phyloP scores from a whole-genome alignment of 2,797 vertebrate genomes.

The Trematomus bernacchii region DNA sequence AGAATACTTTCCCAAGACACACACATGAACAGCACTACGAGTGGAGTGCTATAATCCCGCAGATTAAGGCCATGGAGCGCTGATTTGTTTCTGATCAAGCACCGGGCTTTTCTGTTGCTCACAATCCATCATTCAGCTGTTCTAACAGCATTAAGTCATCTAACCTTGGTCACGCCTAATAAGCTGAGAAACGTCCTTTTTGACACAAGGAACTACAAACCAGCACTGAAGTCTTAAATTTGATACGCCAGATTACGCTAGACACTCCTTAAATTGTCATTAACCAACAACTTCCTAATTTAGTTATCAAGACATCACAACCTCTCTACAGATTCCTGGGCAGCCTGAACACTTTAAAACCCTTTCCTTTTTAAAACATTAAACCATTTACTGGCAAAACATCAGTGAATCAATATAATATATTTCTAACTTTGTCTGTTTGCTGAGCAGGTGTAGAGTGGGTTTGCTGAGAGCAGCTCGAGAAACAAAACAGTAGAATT shows the following conservation, averaged over 20 bases:
- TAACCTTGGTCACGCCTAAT: constrained; percentile 23
- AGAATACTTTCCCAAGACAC: constrained; percentile 10
- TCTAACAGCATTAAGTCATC: constrained; percentile 15
- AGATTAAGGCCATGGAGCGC: constrained; percentile 83
- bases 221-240: neutral
- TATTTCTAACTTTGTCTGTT: too few species aligned
- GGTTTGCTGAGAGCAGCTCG: too few species aligned
- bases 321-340: too few species aligned
- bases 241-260: neutral
- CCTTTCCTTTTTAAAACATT: too few species aligned
- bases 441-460: too few species aligned
- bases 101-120: constrained; percentile 24
- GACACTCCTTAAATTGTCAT: neutral
- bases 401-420: too few species aligned
- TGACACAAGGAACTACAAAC: neutral
- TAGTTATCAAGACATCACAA: neutral
- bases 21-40: constrained; percentile 14
- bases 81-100: constrained; percentile 61
- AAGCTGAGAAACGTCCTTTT: neutral
- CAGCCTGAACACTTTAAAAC: too few species aligned
- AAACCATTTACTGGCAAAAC: too few species aligned
- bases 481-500: too few species aligned
- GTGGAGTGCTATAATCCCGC: constrained; percentile 77
- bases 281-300: neutral
- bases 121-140: constrained; percentile 20